Conservation (phyloP, 2,888 invertebrate species). For the Laothoe populi region DNA sequence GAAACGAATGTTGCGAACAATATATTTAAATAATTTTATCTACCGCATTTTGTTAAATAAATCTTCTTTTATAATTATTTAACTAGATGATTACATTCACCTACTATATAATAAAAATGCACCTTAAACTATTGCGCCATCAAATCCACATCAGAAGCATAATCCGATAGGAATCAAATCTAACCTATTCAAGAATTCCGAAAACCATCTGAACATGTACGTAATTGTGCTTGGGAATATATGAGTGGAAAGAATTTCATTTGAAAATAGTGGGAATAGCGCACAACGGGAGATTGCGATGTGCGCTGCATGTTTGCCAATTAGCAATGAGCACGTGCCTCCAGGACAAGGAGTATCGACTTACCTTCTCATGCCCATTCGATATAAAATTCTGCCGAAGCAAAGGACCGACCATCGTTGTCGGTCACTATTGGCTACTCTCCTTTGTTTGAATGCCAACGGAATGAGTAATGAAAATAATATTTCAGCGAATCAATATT, state of each 20-base stretch:
- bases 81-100: neutral
- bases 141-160: constrained; percentile 45
- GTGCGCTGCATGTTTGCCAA: constrained; percentile 73
- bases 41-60: too few relatives aligned
- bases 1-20: too few relatives aligned
- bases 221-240: constrained; percentile 70
- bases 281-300: constrained; percentile 54
- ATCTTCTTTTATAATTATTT: too few relatives aligned
- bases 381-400: constrained; percentile 57
- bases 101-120: neutral
- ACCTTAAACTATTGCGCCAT: too few relatives aligned
- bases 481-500: constrained; percentile 38
- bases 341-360: constrained; percentile 46
- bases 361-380: constrained; percentile 51
- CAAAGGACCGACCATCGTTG: constrained; percentile 34
- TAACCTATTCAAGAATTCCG: constrained; percentile 61
- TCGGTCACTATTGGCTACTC: constrained; percentile 30
- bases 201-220: constrained; percentile 56
- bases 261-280: constrained; percentile 68
- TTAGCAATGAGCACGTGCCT: constrained; percentile 49
- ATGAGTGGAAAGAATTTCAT: constrained; percentile 77
- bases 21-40: too few relatives aligned
- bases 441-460: constrained; percentile 36
- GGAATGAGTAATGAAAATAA: constrained; percentile 38
- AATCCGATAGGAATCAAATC: constrained; percentile 74